Evolutionary conservation across 2,888 invertebrate species (phyloP).

Genomic region (Slavum lentiscoides): DNA sequence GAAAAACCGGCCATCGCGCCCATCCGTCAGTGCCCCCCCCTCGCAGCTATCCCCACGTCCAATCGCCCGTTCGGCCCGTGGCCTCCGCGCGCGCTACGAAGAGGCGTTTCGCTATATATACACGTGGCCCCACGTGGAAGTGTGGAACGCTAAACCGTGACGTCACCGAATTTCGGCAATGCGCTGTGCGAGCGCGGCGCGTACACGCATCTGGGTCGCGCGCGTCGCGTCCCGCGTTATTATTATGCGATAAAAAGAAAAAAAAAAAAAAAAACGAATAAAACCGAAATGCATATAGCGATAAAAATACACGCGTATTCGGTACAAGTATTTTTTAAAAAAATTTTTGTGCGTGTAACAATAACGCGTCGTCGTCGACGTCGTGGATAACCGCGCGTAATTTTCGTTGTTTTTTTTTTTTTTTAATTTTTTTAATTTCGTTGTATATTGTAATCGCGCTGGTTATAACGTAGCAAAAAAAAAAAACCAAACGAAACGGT

Average conservation of each 20-base stretch:
- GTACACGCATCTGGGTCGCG: constrained; percentile 7
- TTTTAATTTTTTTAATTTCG: too few relatives aligned
- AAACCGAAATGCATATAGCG: background rate
- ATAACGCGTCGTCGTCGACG: too few relatives aligned
- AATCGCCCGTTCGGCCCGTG: background rate
- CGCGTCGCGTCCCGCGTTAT: constrained; percentile 12
- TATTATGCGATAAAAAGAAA: background rate
- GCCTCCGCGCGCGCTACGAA: background rate
- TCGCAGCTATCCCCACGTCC: too few relatives aligned
- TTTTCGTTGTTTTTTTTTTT: too few relatives aligned
- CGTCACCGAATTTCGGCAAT: constrained; percentile 54
- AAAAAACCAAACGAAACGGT: too few relatives aligned
- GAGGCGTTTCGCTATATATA: constrained; percentile 54
- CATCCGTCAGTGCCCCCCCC: constrained; percentile 27
- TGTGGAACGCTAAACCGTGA: constrained; percentile 54
- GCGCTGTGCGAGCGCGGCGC: constrained; percentile 3
- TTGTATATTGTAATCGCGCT: too few relatives aligned
- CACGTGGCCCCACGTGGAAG: constrained; percentile 55
- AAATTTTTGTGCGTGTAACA: too few relatives aligned
- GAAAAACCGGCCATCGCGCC: constrained; percentile 47
- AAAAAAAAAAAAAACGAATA: background rate
- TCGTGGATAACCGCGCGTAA: too few relatives aligned
- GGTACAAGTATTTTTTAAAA: too few relatives aligned
- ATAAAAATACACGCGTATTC: background rate
- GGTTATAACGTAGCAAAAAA: too few relatives aligned